Base-by-base conservation (phyloP, 2,888 invertebrate species). In the Drosophila rellima region DNA sequence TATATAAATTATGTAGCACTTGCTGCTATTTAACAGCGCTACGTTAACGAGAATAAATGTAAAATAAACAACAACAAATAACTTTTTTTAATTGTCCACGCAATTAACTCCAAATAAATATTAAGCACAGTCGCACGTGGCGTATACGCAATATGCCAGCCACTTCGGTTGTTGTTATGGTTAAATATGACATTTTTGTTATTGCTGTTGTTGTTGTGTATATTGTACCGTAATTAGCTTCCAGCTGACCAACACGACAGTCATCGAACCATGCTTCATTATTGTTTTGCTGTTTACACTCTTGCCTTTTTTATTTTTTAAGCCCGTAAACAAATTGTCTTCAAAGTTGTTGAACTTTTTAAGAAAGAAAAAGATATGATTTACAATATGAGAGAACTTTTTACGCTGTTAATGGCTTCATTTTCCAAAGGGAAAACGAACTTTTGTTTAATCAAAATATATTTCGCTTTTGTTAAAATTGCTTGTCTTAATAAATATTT, bases 41-140 rank as follows among this genome's bases (percentile, higher is more conserved):
- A 29, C 44, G 47, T 35, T 15, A 54, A 44, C 26, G 42, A 23
- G 29, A 51, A 31, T 44, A 23, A 59, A 35, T 37, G 3, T 26
- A 42, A 29, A 15, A 37, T 31, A 10, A 23, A 23, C 13, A 39
- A 10, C 35, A 45, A 11, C 29, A 7, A 20, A 17, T n/a, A 20
- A 56, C 50, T 60, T 48, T 63, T 65, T 57, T 70, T 56, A 70
- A 72, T 72, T 66, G 74, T 72, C 15, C 45, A 23, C 31, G 51
- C 52, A 70, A 73, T 70, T 80, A 65, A 57, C 56, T 47, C 33
- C 7, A 47, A 57, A 63, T 56, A 68, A 54, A 64, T 62, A 57
- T 64, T 42, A 51, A 59, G 51, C 18, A 26, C 51, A 1, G 40
- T 11, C 40, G 37, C 70, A 73, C 61, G 40, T 47, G 69, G 45